Evolutionary conservation across 2,888 invertebrate genomes (phyloP), one percentile per base, ranked within the genome.

Genomic region (Drosophila tripunctata): DNA sequence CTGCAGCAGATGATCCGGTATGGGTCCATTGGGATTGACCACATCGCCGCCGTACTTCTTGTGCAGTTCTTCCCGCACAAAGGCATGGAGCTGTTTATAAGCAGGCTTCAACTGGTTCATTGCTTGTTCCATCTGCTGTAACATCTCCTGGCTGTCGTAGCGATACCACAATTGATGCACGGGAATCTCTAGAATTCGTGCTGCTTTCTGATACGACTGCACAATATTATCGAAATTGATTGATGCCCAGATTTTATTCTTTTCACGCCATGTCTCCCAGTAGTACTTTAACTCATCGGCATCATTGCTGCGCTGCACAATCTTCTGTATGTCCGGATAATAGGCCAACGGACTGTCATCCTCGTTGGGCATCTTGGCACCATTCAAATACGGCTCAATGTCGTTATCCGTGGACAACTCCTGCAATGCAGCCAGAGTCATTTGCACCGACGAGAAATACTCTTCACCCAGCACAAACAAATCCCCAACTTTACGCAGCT

Each of bases 61-160:
- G 22, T 93, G 92, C 19, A 97, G 91, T 61, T 94, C 94, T 60
- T 93, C 93, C 67, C 97, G 93, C 1, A 96, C 94, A 80, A 96
- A 97, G 0, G 96, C 95, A 85, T 97, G 97, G 2, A 97, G 91
- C 83, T 96, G 94, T 64, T 94, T 91, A 89, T 97, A 97, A 3
- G 97, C 90, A 0, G 97, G 97, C 71, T 75, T 82, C 7, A 90
- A 67, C 54, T 91, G 89, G 1, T 58, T 93, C 94, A 75, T 90
- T 0, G 90, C 90, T n/a, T 80, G 72, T 52, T 89, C 84, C 90
- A 91, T 90, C 65, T 90, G 90, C 35, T 76, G 62, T 0, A 91
- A 57, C 64, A 90, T 86, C 48, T 89, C 78, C 19, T 78, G 67
- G 60, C 88, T 87, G 43, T 90, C 87, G 43, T 80, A 88, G 7